Evolutionary conservation across 2,113 vertebrate species (phyloP), one percentile per base, ranked within the genome.

Genomic region (Bothrops jararaca): DNA sequence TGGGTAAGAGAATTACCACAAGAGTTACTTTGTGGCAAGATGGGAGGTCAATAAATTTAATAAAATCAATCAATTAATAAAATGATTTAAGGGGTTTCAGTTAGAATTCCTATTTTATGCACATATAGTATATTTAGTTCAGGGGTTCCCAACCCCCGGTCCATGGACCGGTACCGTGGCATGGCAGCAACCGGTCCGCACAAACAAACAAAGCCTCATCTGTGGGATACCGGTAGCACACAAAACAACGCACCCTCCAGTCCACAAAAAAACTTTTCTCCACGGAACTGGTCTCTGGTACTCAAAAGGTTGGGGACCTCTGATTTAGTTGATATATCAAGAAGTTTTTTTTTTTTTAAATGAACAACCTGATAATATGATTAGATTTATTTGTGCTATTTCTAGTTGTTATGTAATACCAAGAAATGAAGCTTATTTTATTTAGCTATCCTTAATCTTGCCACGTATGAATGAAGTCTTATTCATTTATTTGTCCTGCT

Each of bases 51-150:
- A 80, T 80, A 39, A 20, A 69, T n/a, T 69, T 13, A 15, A 69
- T 69, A 64, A 64, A 64, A 64, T 29, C 29, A 69, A n/a, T 60
- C 23, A 60, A 22, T 58, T 8, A 58, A 23, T 57, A 8, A 69
- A 69, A 74, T 39, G 89, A 34, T 85, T 93, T 50, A 64, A 15
- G 26, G 91, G 42, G 6, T 74, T 42, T 94, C 45, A 92, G 8
- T 34, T 92, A 86, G 11, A 15, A 91, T 94, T 39, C 85, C 93
- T 95, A 80, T 45, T 50, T 91, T 92, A 10, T 34, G 74, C 90
- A 10, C 5, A 53, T 95, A 20, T 4, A 6, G 45, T 48, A 6
- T 48, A 48, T 50, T 50, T 50, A 50, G 8, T 50, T 50, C 48
- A 50, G 48, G 48, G 48, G 8, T 50, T 1, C 48, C 48, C 48